These are phyloP conservation scores for Prionailurus bengalensis DNA, from an alignment of 2,113 vertebrate genomes.

Conservation along the genomic window DNA sequence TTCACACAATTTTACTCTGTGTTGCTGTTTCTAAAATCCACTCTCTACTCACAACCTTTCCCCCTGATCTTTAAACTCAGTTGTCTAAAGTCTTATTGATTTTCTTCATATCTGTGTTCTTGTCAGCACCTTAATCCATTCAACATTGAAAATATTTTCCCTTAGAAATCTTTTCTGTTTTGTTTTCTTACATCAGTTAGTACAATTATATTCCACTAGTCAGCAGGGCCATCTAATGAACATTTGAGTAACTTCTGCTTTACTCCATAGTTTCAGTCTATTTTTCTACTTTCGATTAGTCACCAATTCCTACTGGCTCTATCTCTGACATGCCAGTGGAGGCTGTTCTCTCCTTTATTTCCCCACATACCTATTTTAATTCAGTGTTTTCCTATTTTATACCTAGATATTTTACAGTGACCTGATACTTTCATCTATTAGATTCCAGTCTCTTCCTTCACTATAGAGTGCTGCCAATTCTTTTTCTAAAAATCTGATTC, in stretches of 20 bases:
- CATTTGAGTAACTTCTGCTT: neutral
- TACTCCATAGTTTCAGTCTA: slow-evolving; percentile 34
- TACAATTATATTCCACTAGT: neutral
- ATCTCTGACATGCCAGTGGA: neutral
- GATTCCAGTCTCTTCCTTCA: neutral
- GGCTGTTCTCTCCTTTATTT: neutral
- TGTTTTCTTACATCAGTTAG: neutral
- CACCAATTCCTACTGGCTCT: neutral
- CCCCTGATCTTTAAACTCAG: slow-evolving; percentile 11
- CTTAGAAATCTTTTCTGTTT: neutral
- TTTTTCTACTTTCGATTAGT: neutral
- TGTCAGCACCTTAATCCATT: neutral
- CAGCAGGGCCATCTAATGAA: neutral
- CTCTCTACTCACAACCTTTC: neutral
- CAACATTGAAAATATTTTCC: slow-evolving; percentile 22
- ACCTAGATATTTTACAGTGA: neutral
- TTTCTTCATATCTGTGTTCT: neutral
- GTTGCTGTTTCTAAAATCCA: neutral
- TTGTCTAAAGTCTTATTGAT: neutral
- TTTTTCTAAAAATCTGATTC: slow-evolving; percentile 5
- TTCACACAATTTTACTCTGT: neutral
- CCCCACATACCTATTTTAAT: neutral
- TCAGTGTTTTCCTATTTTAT: slow-evolving; percentile 5
- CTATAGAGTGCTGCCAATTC: neutral
- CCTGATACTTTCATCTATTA: neutral